Evolutionary conservation across 2,113 vertebrate species (phyloP).

Genomic region (Meles meles): DNA sequence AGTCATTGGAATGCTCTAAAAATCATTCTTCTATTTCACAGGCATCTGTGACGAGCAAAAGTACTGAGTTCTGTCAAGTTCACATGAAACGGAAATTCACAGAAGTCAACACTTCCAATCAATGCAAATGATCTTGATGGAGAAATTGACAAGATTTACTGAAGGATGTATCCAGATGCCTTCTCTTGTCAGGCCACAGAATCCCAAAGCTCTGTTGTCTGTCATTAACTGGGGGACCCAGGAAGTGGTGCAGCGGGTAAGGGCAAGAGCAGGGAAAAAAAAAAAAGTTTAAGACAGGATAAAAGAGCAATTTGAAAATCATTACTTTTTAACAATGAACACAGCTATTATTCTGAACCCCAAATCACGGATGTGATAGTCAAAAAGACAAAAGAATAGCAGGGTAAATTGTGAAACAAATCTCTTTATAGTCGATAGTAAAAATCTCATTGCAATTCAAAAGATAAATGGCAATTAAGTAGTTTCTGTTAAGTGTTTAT

Average conservation of each 20-base stretch:
- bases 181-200: not conserved
- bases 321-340: conserved; percentile 65
- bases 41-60: conserved; percentile 53
- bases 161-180: not conserved
- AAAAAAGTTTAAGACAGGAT: conserved; percentile 33
- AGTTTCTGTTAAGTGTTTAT: conserved; percentile 64
- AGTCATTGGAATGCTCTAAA: conserved; percentile 44
- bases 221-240: conserved; percentile 50
- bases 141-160: conserved; percentile 33
- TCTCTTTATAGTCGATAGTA: conserved; percentile 66
- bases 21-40: not conserved
- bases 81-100: conserved; percentile 45
- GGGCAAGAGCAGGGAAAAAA: not conserved
- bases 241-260: too few relatives aligned
- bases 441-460: conserved; percentile 69
- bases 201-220: conserved; percentile 47
- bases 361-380: conserved; percentile 38
- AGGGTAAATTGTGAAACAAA: conserved; percentile 71
- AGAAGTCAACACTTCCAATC: conserved; percentile 61
- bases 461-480: conserved; percentile 70
- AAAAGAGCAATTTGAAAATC: conserved; percentile 67
- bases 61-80: conserved; percentile 31
- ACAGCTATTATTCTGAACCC: conserved; percentile 63
- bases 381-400: conserved; percentile 62
- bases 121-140: conserved; percentile 25